Evolutionary conservation across 2,113 vertebrate genomes (phyloP), one percentile per base, ranked within the genome.

Genomic region (Mobula hypostoma): DNA sequence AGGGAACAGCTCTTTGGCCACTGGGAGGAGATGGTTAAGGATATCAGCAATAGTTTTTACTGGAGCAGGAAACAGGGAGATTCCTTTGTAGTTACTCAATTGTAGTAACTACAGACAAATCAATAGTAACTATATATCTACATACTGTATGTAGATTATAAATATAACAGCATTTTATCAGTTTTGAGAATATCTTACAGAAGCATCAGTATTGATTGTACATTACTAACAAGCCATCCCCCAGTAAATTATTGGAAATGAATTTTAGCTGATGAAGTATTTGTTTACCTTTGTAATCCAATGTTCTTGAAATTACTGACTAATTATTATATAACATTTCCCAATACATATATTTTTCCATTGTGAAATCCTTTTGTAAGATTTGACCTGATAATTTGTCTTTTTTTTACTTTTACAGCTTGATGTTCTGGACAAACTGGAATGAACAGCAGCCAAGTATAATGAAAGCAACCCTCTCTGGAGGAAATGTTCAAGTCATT

Each of bases 371-470:
- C 9, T 21, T 85, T 85, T 0, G 4, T 17, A 19, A 68, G 68
- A 56, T 76, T 74, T 76, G 91, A 93, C 36, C 40, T 93, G 70
- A 9, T 93, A 7, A 72, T 92, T 48, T 93, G 9, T 93, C 36
- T 36, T 48, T 48, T 48, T 40, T 11, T 80, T 61, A 17, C 95
- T 95, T 95, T 95, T 95, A 19, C 96, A 99, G 99, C 96, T 96
- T 99, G 96, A 98, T 99, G 98, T 99, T 99, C 96, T 99, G 99
- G 99, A 99, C 98, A 95, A 99, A 99, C 96, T 99, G 99, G 98
- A 99, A 99, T 78, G 99, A 99, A 95, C 99, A 99, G 94, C 97
- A 98, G n/a, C 98, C 99, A 0, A 99, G 98, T 95, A 98, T 99
- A 96, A 99, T 99, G 98, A 97, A 98, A 95, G 97, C 98, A 77